Conservation (phyloP, 2,888 invertebrate genomes). For the Dasysyrphus tricinctus region DNA sequence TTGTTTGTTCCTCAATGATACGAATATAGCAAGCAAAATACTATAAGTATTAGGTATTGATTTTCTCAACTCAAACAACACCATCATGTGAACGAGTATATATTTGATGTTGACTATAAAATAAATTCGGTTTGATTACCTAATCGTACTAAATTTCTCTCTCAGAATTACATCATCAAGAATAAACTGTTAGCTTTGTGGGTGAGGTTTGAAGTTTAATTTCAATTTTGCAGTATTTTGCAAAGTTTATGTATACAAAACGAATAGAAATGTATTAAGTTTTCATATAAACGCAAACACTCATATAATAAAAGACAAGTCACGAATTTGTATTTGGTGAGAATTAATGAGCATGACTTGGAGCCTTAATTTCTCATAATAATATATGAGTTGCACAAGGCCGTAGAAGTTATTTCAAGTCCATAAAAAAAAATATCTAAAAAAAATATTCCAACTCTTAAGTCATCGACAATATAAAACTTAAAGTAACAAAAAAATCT, state of each 20-base stretch:
- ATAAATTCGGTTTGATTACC: slow-evolving; percentile 11
- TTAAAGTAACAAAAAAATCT: not conserved
- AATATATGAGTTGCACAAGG: not conserved
- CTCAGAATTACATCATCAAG: slow-evolving; percentile 7
- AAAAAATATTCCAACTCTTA: not conserved
- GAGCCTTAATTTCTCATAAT: not conserved
- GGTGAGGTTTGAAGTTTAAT: not conserved
- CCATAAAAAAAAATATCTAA: not conserved
- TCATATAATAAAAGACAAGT: not conserved
- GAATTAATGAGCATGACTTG: not conserved
- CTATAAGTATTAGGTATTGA: not conserved
- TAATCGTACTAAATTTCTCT: not conserved
- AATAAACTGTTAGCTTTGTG: not conserved
- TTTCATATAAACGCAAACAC: no score
- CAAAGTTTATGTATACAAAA: no score
- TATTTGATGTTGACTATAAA: slow-evolving; percentile 5
- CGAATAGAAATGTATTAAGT: no score
- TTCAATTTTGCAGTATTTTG: not conserved
- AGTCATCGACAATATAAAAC: slow-evolving; percentile 3
- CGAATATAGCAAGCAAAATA: not conserved
- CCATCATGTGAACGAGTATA: not conserved
- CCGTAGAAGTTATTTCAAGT: not conserved
- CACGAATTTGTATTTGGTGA: not conserved
- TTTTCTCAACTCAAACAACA: slow-evolving; percentile 4
- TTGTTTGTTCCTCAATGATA: not conserved